Evolutionary conservation across 1,140 invertebrate genomes (phyloP).

Genomic region (Drosophila subpulchrella): DNA sequence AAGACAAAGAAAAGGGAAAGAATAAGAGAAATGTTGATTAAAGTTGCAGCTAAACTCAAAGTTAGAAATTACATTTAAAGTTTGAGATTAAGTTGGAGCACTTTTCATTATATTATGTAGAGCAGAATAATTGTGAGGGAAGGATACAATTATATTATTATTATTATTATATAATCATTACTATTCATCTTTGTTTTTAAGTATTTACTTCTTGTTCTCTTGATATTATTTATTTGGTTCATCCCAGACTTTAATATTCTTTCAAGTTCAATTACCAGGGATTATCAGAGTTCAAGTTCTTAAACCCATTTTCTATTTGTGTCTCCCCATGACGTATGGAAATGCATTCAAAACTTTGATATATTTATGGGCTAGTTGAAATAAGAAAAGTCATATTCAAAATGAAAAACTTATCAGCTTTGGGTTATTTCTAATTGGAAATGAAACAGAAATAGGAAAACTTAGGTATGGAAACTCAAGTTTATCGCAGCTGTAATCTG

Average conservation of each 20-base stretch:
- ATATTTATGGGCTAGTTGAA: constrained; percentile 69
- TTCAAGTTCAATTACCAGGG: constrained; percentile 51
- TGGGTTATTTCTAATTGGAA: constrained; percentile 67
- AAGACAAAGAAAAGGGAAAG: constrained; percentile 41
- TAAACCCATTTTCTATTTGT: constrained; percentile 9
- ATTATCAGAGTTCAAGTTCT: constrained; percentile 40
- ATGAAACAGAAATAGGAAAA: constrained; percentile 47
- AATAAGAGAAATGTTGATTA: constrained; percentile 48
- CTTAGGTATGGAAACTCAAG: constrained; percentile 23
- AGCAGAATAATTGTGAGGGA: background rate
- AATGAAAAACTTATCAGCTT: constrained; percentile 53
- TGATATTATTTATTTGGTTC: background rate
- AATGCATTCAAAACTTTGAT: constrained; percentile 59
- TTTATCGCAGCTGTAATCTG: constrained; percentile 82
- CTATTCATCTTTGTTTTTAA: constrained; percentile 20
- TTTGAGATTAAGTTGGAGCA: constrained; percentile 41
- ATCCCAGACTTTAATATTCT: constrained; percentile 21
- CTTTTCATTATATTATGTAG: constrained; percentile 1
- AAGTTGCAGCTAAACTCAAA: constrained; percentile 39
- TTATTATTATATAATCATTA: background rate
- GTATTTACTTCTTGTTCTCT: no score
- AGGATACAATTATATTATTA: background rate
- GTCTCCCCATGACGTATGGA: constrained; percentile 30
- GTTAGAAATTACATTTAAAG: constrained; percentile 70
- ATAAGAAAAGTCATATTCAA: constrained; percentile 10